Conservation (phyloP, 2,113 vertebrate species). For the Passer domesticus region DNA sequence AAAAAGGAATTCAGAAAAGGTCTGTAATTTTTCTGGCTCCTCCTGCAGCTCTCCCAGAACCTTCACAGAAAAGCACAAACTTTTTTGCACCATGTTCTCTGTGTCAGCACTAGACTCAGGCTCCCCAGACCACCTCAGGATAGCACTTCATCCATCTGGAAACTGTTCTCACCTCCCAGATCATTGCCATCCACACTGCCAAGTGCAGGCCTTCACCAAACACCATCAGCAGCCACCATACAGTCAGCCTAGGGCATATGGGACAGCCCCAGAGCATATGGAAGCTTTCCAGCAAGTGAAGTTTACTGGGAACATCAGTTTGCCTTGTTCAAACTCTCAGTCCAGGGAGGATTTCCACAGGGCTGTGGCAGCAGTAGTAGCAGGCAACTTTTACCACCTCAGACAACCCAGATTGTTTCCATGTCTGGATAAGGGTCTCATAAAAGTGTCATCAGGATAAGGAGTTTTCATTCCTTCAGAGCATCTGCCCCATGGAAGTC, state of each 20-base stretch:
- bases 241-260: background rate
- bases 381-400: background rate
- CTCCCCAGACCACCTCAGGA: background rate
- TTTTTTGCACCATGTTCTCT: background rate
- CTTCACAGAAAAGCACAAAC: background rate
- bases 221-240: background rate
- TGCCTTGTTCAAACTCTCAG: background rate
- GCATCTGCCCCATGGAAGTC: background rate
- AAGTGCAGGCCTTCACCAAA: background rate
- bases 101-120: background rate
- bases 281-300: background rate
- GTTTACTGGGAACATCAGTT: background rate
- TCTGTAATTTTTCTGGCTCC: background rate
- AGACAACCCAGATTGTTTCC: background rate
- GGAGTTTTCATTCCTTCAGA: background rate
- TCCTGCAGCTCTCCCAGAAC: background rate
- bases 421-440: background rate
- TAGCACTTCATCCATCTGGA: background rate
- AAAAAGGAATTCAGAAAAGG: background rate
- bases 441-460: background rate
- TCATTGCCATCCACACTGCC: background rate
- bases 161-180: background rate
- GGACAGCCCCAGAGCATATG: background rate
- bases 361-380: background rate
- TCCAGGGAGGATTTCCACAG: background rate